These are phyloP conservation scores for Plebejus anna DNA, from an alignment of 2,888 invertebrate genomes.

Conservation along the genomic window DNA sequence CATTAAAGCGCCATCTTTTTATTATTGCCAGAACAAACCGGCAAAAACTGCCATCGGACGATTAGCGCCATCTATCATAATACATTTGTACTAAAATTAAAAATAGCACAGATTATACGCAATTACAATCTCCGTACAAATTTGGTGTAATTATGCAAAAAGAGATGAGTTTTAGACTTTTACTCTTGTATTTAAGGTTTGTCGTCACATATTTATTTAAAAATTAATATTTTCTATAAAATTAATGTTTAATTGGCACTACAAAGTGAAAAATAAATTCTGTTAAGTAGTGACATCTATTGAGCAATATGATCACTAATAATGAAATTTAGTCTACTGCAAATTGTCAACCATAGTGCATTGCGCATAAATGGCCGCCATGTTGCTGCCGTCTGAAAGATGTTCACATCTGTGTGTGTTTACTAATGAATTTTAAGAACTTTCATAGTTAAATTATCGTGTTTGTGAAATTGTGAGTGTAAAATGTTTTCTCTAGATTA, in stretches of 20 bases:
- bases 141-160: neutral
- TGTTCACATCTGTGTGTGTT: conserved; percentile 80
- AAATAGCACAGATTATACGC: neutral
- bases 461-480: conserved; percentile 79
- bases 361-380: conserved; percentile 81
- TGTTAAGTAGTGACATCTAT: conserved; percentile 48
- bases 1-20: neutral
- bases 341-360: conserved; percentile 80
- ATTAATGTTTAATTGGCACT: neutral
- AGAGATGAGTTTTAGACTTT: neutral
- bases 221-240: neutral
- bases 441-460: conserved; percentile 72
- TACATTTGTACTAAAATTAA: neutral
- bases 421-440: conserved; percentile 79
- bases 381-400: conserved; percentile 81
- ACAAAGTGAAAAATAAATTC: neutral
- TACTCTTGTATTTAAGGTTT: neutral
- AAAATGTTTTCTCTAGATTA: conserved; percentile 75
- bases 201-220: neutral
- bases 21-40: neutral
- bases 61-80: neutral
- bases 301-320: conserved; percentile 44
- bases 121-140: neutral
- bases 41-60: neutral
- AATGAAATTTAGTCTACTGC: conserved; percentile 66